Percentiles rank a stretch among this genome's conserved stretches.
Conservation (phyloP, 2,888 invertebrate genomes). For the Acanthoscelides obtectus region DNA sequence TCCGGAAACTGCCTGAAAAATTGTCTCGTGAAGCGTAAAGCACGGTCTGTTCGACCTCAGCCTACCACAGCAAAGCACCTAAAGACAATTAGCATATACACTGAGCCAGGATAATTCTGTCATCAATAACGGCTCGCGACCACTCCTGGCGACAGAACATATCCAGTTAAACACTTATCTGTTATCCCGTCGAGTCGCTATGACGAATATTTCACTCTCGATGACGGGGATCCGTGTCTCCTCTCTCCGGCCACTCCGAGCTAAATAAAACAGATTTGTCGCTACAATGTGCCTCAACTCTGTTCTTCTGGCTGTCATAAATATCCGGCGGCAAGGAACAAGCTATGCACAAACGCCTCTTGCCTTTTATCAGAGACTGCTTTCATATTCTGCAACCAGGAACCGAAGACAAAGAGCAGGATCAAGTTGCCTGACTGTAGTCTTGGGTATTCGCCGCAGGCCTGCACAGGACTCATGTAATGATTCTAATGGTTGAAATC, state of each 20-base stretch:
- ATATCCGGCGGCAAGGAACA: not conserved
- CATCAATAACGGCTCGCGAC: slow-evolving; percentile 37
- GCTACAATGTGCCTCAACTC: slow-evolving; percentile 9
- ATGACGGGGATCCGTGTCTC: slow-evolving; percentile 31
- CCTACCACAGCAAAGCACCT: slow-evolving; percentile 4
- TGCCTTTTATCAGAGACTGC: not conserved
- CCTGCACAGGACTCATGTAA: no score
- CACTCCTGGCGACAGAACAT: slow-evolving; percentile 38
- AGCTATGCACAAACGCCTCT: not conserved
- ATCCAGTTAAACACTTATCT: slow-evolving; percentile 36
- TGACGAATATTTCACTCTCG: slow-evolving; percentile 35
- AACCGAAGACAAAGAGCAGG: no score
- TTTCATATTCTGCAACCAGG: not conserved
- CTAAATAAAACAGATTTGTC: slow-evolving; percentile 29
- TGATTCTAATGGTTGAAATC: no score
- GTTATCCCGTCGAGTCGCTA: slow-evolving; percentile 28
- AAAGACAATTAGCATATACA: slow-evolving; percentile 28
- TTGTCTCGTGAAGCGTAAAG: not conserved
- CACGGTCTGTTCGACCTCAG: not conserved
- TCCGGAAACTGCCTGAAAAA: no score
- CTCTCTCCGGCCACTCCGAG: slow-evolving; percentile 18
- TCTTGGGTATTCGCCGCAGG: no score
- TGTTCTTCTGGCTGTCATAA: not conserved
- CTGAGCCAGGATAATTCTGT: slow-evolving; percentile 31
- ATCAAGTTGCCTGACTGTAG: no score